These are phyloP conservation scores for Magallana angulata DNA, from an alignment of 1,140 invertebrate genomes.

Conservation along the genomic window DNA sequence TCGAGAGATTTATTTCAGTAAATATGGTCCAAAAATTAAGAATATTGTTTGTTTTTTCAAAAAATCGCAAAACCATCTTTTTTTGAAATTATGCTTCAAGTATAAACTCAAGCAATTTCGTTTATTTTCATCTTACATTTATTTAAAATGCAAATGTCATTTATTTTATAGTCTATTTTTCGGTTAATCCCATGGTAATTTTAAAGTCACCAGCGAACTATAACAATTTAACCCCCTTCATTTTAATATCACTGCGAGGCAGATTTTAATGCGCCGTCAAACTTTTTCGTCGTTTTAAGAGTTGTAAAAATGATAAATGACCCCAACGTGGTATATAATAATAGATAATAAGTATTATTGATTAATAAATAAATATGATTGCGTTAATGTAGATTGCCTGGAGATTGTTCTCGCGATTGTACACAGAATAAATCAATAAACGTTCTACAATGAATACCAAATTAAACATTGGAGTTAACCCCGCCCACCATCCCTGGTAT, in stretches of 20 bases:
- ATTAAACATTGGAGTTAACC: background rate
- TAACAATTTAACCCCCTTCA: background rate
- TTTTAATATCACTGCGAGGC: background rate
- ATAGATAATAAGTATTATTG: background rate
- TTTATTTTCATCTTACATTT: too few species aligned
- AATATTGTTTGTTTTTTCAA: too few species aligned
- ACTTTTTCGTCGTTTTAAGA: background rate
- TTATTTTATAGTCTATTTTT: too few species aligned
- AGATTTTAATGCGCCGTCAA: background rate
- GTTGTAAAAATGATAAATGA: background rate
- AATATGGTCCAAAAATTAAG: too few species aligned
- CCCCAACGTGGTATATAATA: background rate
- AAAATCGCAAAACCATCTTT: too few species aligned
- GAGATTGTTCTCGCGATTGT: background rate
- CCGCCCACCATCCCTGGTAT: background rate
- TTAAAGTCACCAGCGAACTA: background rate
- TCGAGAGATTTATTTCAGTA: too few species aligned
- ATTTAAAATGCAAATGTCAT: too few species aligned
- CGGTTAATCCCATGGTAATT: background rate
- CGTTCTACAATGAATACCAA: background rate
- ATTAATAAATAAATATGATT: constrained; percentile 1
- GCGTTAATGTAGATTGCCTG: background rate
- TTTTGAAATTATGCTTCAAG: too few species aligned
- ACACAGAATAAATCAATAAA: background rate
- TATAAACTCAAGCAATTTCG: too few species aligned